Evolutionary conservation across 2,113 vertebrate genomes (phyloP), one percentile per base, ranked within the genome.

Genomic region (Phrynosoma blainvillii): DNA sequence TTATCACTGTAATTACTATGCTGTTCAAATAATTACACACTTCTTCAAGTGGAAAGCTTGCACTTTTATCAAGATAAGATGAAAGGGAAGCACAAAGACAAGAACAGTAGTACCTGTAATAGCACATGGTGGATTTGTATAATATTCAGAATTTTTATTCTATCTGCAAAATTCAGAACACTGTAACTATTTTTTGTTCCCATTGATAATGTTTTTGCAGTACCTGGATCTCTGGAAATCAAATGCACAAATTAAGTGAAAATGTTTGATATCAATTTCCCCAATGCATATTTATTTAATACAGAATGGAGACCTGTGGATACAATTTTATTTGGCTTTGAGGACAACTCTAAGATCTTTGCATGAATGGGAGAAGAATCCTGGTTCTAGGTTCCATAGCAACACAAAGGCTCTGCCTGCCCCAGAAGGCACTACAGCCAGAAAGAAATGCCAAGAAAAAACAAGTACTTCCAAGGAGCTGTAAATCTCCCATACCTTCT

Each of bases 231-330:
- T 52, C 18, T 82, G 68, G 52, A 90, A 79, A 23, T 78, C 32
- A 82, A 92, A 62, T 82, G 79, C 32, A 70, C 1, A 85, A 77
- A 36, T 1, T 1, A 66, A 56, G 9, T 20, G 82, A 87, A 78
- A 42, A 70, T 11, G 18, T 16, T 1, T 21, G 2, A n/a, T 32
- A 77, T 76, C 2, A 2, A 80, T 18, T 42, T 52, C 23, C 73
- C n/a, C 27, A 87, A 80, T 59, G 32, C 52, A 68, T 18, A n/a
- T 27, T 74, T 47, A 74, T 91, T 73, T 65, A 87, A 83, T n/a
- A 47, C 2, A 12, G 5, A 79, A 7, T 66, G 83, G 84, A 89
- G 47, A 71, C 83, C 71, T 25, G 87, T 27, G 1, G 0, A 8
- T 20, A 2, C 18, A 16, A 30, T 27, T 7, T 82, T 84, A 87